Conservation (phyloP, 2,888 invertebrate species). For the Plebejus melissa region DNA sequence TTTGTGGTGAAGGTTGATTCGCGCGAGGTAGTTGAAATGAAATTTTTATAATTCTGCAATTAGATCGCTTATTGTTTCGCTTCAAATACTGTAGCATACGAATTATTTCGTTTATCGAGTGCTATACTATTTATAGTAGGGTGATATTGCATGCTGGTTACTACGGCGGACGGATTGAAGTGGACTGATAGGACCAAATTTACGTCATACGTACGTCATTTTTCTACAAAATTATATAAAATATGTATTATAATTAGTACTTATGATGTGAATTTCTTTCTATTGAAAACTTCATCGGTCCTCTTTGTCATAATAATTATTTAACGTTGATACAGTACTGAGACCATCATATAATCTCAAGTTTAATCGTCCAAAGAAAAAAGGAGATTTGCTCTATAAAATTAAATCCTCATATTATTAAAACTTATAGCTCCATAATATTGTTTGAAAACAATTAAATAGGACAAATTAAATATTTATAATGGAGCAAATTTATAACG, state of each 20-base stretch:
- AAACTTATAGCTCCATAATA: background rate
- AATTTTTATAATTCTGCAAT: slow-evolving; percentile 59
- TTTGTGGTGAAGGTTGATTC: slow-evolving; percentile 68
- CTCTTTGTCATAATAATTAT: slow-evolving; percentile 2
- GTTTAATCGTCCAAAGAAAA: background rate
- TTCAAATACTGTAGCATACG: slow-evolving; percentile 60
- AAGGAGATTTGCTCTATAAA: background rate
- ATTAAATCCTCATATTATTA: background rate
- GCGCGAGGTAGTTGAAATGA: slow-evolving; percentile 50
- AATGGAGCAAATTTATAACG: background rate
- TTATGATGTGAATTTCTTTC: background rate
- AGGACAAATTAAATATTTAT: background rate
- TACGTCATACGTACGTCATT: background rate
- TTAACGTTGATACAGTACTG: background rate
- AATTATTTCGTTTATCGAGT: slow-evolving; percentile 59
- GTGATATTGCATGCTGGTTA: slow-evolving; percentile 55
- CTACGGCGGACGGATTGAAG: background rate
- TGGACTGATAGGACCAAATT: background rate
- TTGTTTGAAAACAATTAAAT: background rate
- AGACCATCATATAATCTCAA: background rate
- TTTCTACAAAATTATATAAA: background rate
- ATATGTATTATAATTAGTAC: background rate
- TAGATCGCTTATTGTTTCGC: slow-evolving; percentile 67
- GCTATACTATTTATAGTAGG: slow-evolving; percentile 51
- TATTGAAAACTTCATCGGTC: background rate